Conservation (phyloP, 1,140 invertebrate species). For the Drosophila bocqueti region DNA sequence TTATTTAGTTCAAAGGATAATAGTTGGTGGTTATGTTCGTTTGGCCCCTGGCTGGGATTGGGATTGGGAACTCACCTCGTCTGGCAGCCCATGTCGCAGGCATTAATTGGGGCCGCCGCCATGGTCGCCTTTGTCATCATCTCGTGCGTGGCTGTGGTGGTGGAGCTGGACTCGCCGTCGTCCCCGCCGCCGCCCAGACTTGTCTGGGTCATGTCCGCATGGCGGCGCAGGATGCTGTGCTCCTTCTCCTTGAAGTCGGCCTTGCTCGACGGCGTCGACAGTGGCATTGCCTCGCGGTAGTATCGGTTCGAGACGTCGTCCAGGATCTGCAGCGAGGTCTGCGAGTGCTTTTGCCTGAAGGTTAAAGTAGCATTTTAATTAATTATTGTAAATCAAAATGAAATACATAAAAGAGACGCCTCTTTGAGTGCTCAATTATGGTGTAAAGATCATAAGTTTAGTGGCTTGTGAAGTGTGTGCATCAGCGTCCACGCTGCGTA, state of each 20-base stretch:
- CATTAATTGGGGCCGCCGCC: constrained; percentile 63
- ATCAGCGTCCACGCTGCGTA: constrained; percentile 24
- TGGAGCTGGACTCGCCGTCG: constrained; percentile 68
- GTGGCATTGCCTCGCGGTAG: constrained; percentile 77
- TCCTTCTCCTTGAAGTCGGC: constrained; percentile 79
- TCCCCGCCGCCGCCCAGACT: constrained; percentile 55
- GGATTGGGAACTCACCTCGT: constrained; percentile 67
- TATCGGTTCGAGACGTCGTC: constrained; percentile 82
- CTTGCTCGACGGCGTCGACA: constrained; percentile 69
- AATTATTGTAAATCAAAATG: no score
- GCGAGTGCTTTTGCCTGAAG: constrained; percentile 78
- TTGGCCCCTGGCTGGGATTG: no score
- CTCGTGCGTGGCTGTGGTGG: constrained; percentile 74
- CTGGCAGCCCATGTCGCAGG: constrained; percentile 85
- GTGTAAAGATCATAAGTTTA: no score
- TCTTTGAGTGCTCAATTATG: neutral
- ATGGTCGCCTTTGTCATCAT: constrained; percentile 65
- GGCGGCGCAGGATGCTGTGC: constrained; percentile 77
- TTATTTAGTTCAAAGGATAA: constrained; percentile 16
- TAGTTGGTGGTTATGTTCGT: neutral
- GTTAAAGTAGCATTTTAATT: neutral
- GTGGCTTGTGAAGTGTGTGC: neutral
- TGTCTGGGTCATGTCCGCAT: constrained; percentile 74
- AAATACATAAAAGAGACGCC: neutral
- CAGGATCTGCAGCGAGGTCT: constrained; percentile 81